A percentile compares a stretch with the other conserved stretches of the same genome.
Evolutionary conservation across 2,797 vertebrate genomes (phyloP).

Genomic region (Etheostoma nigrum): DNA sequence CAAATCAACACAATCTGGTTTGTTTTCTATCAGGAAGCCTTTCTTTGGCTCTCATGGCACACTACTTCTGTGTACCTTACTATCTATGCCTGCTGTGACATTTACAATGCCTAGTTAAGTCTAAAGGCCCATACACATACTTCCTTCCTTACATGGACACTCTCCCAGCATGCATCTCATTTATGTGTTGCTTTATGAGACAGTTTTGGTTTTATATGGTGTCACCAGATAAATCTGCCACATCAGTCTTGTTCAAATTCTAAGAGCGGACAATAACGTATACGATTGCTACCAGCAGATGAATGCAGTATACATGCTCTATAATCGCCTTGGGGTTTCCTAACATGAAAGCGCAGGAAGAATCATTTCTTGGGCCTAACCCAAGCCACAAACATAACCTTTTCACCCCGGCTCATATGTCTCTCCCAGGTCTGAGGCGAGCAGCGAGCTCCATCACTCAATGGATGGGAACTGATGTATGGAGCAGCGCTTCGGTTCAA

Average conservation of each 20-base stretch:
- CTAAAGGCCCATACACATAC: conserved; percentile 62
- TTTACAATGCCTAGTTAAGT: conserved; percentile 49
- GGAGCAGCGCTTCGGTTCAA: conserved; percentile 71
- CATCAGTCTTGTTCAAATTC: conserved; percentile 29
- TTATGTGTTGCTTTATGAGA: conserved; percentile 31
- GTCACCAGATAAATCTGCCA: conserved; percentile 12
- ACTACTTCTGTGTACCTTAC: background rate
- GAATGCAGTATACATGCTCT: conserved; percentile 25
- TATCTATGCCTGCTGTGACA: background rate
- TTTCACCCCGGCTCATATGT: conserved; percentile 64
- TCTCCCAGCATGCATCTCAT: conserved; percentile 13
- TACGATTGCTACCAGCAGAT: conserved; percentile 16
- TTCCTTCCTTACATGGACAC: no score
- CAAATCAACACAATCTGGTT: conserved; percentile 23
- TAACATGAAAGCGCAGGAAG: background rate
- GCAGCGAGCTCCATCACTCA: conserved; percentile 50
- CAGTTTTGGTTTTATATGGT: conserved; percentile 24
- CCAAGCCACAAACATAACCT: conserved; percentile 66
- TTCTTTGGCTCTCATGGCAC: background rate
- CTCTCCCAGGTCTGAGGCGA: conserved; percentile 50
- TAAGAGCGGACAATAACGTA: conserved; percentile 29
- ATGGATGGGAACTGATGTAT: conserved; percentile 68
- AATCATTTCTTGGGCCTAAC: conserved; percentile 50
- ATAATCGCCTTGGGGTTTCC: conserved; percentile 25
- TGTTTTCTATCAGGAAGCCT: background rate